A percentile compares a stretch with the other conserved stretches of the same genome.
Evolutionary conservation across 2,113 vertebrate species (phyloP).

Genomic region (Protobothrops flavoviridis): DNA sequence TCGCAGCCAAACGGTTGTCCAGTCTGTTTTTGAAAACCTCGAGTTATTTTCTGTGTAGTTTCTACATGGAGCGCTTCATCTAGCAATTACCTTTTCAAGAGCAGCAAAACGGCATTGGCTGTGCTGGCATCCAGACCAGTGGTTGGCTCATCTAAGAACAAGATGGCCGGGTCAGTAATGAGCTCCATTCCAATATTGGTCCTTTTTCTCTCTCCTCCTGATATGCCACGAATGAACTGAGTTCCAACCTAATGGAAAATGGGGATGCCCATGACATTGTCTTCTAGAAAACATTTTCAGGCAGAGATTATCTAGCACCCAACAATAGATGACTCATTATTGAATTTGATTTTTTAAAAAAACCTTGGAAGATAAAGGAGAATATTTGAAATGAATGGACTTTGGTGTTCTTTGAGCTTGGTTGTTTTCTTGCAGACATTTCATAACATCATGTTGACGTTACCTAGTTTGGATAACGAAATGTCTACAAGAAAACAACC

Average conservation of each 20-base stretch:
- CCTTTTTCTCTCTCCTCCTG: slow-evolving; percentile 92
- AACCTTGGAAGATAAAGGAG: neutral
- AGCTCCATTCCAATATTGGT: slow-evolving; percentile 96
- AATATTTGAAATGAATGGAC: neutral
- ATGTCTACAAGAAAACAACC: no score
- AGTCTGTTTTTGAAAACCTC: neutral
- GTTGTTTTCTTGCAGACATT: no score
- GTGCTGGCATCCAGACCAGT: slow-evolving; percentile 93
- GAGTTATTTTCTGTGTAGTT: neutral
- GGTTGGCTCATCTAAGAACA: slow-evolving; percentile 96
- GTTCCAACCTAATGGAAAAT: slow-evolving; percentile 82
- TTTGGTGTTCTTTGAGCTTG: no score
- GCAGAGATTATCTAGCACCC: neutral
- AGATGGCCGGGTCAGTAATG: slow-evolving; percentile 85
- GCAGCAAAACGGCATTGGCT: slow-evolving; percentile 86
- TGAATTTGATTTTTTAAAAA: neutral
- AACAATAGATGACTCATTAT: neutral
- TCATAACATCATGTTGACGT: no score
- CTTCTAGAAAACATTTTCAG: neutral
- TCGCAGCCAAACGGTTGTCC: neutral
- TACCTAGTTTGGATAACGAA: no score
- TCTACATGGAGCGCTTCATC: neutral
- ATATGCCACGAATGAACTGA: slow-evolving; percentile 85
- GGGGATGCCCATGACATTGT: neutral
- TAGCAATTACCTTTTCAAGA: slow-evolving; percentile 83